Conservation (phyloP, 1,140 invertebrate species). For the Augochlora pura region DNA sequence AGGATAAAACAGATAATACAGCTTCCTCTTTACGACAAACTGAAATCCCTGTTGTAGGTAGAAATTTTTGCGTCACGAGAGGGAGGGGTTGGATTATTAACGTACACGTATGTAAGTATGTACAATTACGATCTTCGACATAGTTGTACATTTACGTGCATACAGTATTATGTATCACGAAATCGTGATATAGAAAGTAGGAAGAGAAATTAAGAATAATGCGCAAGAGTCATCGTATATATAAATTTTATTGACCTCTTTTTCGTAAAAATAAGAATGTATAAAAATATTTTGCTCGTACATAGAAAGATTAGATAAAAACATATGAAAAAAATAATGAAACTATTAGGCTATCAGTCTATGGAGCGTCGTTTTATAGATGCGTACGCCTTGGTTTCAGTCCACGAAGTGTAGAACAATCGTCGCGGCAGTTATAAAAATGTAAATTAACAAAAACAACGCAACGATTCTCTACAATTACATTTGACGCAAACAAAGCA, state of each 20-base stretch:
- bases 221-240: slow-evolving; percentile 61
- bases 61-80: slow-evolving; percentile 62
- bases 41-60: slow-evolving; percentile 20
- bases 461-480: too few relatives aligned
- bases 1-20: slow-evolving; percentile 13
- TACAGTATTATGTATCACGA: slow-evolving; percentile 58
- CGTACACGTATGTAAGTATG: slow-evolving; percentile 59
- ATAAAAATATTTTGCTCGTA: slow-evolving; percentile 51
- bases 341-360: too few relatives aligned
- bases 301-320: slow-evolving; percentile 16
- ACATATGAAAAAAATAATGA: neutral
- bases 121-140: slow-evolving; percentile 55
- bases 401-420: too few relatives aligned
- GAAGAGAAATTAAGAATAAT: slow-evolving; percentile 65
- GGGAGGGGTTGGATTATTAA: slow-evolving; percentile 14
- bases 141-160: slow-evolving; percentile 52
- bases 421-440: too few relatives aligned
- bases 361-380: too few relatives aligned
- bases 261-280: slow-evolving; percentile 52
- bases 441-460: too few relatives aligned
- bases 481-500: too few relatives aligned
- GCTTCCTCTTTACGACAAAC: slow-evolving; percentile 59
- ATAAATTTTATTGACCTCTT: slow-evolving; percentile 71
- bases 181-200: slow-evolving; percentile 47
- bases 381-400: too few relatives aligned